A percentile compares a stretch with the other conserved stretches of the same genome.
These are phyloP conservation scores for Hirtodrosophila histrioides DNA, from an alignment of 2,888 invertebrate species.

Conservation along the genomic window DNA sequence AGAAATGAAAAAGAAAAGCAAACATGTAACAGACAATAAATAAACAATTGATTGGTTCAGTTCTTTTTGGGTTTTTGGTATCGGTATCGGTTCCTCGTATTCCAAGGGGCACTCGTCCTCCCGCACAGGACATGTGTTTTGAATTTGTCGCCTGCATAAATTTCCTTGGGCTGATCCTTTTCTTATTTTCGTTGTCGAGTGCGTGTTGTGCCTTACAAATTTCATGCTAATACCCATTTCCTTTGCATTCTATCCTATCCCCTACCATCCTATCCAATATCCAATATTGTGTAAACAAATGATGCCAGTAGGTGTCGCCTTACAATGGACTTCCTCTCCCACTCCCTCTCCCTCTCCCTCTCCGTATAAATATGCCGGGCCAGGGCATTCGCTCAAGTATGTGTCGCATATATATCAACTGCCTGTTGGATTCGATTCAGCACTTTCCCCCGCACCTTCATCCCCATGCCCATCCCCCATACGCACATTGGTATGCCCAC, in stretches of 20 bases:
- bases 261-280: conserved; percentile 59
- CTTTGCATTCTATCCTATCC: conserved; percentile 35
- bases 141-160: conserved; percentile 78
- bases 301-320: conserved; percentile 73
- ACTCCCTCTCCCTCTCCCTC: conserved; percentile 14
- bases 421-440: conserved; percentile 63
- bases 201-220: conserved; percentile 77
- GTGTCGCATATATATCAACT: conserved; percentile 61
- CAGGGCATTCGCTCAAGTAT: conserved; percentile 46
- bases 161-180: conserved; percentile 59
- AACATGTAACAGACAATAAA: conserved; percentile 73
- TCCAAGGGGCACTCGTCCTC: conserved; percentile 4
- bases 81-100: not conserved
- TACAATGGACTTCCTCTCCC: conserved; percentile 46
- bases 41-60: conserved; percentile 69
- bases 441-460: not conserved
- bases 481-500: too few relatives aligned
- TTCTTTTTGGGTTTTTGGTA: conserved; percentile 16
- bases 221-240: conserved; percentile 75
- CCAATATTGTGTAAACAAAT: conserved; percentile 79
- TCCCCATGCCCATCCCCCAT: not conserved
- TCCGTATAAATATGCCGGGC: not conserved
- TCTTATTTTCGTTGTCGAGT: conserved; percentile 50
- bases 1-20: conserved; percentile 56
- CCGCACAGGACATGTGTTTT: conserved; percentile 71